These are phyloP conservation scores for Coranthus polyacanthus DNA, from an alignment of 2,797 vertebrate species.

Conservation along the genomic window DNA sequence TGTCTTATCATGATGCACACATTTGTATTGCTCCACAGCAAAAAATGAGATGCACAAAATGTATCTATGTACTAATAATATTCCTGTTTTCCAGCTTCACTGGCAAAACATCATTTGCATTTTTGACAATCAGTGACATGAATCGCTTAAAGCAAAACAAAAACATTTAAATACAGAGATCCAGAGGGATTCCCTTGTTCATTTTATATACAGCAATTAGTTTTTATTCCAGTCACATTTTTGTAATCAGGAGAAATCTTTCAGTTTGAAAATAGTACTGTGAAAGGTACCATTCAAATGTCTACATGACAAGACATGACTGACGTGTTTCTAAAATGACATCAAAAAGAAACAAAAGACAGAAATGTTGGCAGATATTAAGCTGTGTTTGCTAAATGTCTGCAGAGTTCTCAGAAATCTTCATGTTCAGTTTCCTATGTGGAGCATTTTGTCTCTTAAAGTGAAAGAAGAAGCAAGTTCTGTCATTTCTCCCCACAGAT, in stretches of 20 bases:
- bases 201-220: background rate
- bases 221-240: slow-evolving; percentile 29
- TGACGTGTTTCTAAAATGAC: background rate
- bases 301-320: background rate
- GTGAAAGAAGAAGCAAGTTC: background rate
- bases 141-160: no score
- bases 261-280: background rate
- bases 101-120: no score
- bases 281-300: no score
- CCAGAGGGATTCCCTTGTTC: background rate
- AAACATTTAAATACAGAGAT: slow-evolving; percentile 9
- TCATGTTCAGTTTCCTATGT: background rate
- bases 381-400: background rate
- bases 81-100: no score
- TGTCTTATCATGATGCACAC: background rate
- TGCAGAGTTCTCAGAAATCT: no score
- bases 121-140: background rate
- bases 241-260: background rate
- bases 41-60: background rate
- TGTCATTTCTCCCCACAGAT: slow-evolving; percentile 2
- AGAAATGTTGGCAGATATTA: background rate
- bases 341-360: background rate
- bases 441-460: slow-evolving; percentile 1
- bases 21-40: background rate
- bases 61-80: background rate